Percentiles rank a stretch among this genome's conserved stretches.
These are phyloP conservation scores for Falco columbarius DNA, from an alignment of 2,797 vertebrate genomes.

Conservation along the genomic window DNA sequence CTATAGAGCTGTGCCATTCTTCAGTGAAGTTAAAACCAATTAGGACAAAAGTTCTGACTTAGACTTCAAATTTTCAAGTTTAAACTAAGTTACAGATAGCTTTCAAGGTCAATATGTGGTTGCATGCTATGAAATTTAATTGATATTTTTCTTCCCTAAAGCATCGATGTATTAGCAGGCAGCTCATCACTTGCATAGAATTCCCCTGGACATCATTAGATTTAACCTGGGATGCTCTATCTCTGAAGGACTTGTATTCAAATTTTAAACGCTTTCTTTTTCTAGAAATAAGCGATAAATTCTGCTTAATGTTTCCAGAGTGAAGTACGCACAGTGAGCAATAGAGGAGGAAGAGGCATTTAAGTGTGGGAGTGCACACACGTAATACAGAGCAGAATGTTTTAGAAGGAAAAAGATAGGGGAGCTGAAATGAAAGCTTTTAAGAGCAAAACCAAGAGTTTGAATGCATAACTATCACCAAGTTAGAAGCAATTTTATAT, in stretches of 20 bases:
- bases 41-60: constrained; percentile 45
- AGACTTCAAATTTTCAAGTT: constrained; percentile 32
- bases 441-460: not conserved
- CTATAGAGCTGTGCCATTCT: not conserved
- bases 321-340: not conserved
- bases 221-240: constrained; percentile 64
- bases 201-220: constrained; percentile 64
- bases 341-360: not conserved
- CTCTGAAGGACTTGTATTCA: constrained; percentile 52
- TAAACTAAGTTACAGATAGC: constrained; percentile 39
- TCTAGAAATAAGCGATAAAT: constrained; percentile 5
- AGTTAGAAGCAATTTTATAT: not conserved
- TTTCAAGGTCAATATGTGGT: constrained; percentile 59
- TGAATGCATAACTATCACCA: not conserved
- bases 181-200: constrained; percentile 45
- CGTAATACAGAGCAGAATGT: not conserved
- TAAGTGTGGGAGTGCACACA: not conserved
- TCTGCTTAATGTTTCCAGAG: not conserved
- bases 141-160: constrained; percentile 69
- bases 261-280: not conserved
- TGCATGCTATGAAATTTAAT: constrained; percentile 67
- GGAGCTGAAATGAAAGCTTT: not conserved
- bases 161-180: constrained; percentile 28
- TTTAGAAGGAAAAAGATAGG: not conserved
- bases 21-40: constrained; percentile 28